phyloP scores from a whole-genome alignment of 2,797 vertebrate genomes.

The Diplodus sargus region DNA sequence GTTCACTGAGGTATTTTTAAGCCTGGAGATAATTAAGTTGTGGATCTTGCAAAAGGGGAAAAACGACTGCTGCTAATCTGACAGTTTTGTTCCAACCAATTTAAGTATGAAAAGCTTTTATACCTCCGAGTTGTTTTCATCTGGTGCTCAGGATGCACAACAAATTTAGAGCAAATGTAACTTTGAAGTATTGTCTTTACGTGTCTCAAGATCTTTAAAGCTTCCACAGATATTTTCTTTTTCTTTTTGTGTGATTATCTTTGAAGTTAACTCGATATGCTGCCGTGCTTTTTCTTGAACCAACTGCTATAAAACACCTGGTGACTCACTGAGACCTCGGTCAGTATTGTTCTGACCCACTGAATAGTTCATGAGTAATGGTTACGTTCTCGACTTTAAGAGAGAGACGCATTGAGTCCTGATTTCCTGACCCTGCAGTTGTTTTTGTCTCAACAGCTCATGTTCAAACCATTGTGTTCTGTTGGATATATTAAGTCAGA shows the following conservation, averaged over 20 bases:
- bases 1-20: constrained; percentile 1
- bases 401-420: constrained; percentile 4
- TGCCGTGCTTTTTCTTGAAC: constrained; percentile 10
- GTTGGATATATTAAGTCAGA: background rate
- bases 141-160: background rate
- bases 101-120: constrained; percentile 31
- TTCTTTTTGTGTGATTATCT: background rate
- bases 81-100: constrained; percentile 40
- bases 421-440: background rate
- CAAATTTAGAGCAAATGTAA: constrained; percentile 37
- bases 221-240: background rate
- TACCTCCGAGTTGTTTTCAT: constrained; percentile 33
- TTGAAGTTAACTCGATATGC: constrained; percentile 27
- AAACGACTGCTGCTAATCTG: constrained; percentile 39
- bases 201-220: constrained; percentile 29
- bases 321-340: constrained; percentile 10
- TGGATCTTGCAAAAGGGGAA: background rate
- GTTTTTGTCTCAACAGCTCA: background rate
- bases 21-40: constrained; percentile 3
- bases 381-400: constrained; percentile 13
- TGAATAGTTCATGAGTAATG: background rate
- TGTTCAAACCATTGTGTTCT: constrained; percentile 11
- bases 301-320: constrained; percentile 15
- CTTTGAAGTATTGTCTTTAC: constrained; percentile 43
- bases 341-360: constrained; percentile 4